Percentiles rank a stretch among this genome's conserved stretches.
These are phyloP conservation scores for Jacana jacana DNA, from an alignment of 2,113 vertebrate species.

Conservation along the genomic window DNA sequence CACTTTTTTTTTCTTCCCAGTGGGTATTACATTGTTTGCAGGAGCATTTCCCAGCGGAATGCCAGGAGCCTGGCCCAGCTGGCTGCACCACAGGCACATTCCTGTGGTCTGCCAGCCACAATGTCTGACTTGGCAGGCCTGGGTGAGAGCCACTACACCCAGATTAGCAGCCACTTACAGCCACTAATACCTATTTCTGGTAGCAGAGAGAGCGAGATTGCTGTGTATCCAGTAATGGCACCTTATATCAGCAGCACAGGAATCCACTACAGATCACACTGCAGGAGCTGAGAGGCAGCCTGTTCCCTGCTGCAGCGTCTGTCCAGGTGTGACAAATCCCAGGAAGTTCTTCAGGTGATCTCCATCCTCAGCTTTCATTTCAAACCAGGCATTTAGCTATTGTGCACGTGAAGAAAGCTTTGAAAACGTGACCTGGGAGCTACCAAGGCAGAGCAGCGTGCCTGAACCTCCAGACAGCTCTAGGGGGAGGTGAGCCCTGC, in stretches of 20 bases:
- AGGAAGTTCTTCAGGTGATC: background rate
- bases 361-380: background rate
- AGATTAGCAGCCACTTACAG: conserved; percentile 26
- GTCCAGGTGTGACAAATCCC: background rate
- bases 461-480: background rate
- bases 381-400: background rate
- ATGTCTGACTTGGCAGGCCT: background rate
- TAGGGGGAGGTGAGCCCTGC: background rate
- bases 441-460: background rate
- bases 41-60: background rate
- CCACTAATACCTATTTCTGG: conserved; percentile 19
- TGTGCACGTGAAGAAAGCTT: background rate
- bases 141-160: background rate
- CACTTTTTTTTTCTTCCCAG: background rate
- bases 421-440: conserved; percentile 39
- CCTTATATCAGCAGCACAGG: background rate
- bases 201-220: background rate
- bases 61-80: background rate
- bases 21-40: background rate
- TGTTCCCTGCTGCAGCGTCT: background rate
- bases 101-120: background rate
- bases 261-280: background rate
- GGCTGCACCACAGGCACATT: background rate
- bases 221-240: background rate
- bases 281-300: background rate